Base-by-base conservation (phyloP, 2,888 invertebrate genomes). In the Raillietiella orientalis region DNA sequence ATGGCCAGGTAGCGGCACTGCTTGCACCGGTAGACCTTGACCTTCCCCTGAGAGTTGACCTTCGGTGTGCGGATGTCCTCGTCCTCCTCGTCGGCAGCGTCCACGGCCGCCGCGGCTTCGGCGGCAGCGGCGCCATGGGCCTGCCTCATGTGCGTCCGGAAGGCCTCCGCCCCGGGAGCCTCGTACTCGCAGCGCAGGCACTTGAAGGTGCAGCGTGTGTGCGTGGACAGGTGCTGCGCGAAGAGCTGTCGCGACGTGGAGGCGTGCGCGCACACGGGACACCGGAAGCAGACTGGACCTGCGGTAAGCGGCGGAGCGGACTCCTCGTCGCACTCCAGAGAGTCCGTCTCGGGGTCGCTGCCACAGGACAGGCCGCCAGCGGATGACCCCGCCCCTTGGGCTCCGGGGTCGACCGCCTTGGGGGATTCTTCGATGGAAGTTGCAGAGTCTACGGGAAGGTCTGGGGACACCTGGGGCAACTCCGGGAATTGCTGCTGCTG, bases 1-100 rank as follows among this genome's bases (percentile, higher is more conserved):
- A 66, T 60, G 1, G 77, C 66, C 2, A 69, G 58, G 36, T 66
- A 70, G 27, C 62, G 62, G 42, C 93, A 93, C 35, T 79, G 74
- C 41, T 87, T 87, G 51, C 93, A 93, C 40, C 69, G 67, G 47
- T 72, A 17, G 6, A n/a, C n/a, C 19, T 17, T 17, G n/a, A 17
- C 17, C 52, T 72, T 75, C 10, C 71, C 71, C 36, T 72, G 65
- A 0, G 62, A 60, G 42, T 65, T 66, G 8, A 66, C 55, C n/a
- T 61, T 55, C 2, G 64, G 62, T 3, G 59, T 50, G 29, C 38
- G 38, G 21, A 41, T 38, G 19, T 32, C 58, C 31, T 62, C 60
- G 10, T 59, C 58, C 23, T 46, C 45, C 5, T 40, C 39, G 16
- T 31, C 31, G 17, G 34, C 33, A 5, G 28, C 24, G 25, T 41